Conservation (phyloP, 2,113 vertebrate genomes). For the Porphyrio hochstetteri region DNA sequence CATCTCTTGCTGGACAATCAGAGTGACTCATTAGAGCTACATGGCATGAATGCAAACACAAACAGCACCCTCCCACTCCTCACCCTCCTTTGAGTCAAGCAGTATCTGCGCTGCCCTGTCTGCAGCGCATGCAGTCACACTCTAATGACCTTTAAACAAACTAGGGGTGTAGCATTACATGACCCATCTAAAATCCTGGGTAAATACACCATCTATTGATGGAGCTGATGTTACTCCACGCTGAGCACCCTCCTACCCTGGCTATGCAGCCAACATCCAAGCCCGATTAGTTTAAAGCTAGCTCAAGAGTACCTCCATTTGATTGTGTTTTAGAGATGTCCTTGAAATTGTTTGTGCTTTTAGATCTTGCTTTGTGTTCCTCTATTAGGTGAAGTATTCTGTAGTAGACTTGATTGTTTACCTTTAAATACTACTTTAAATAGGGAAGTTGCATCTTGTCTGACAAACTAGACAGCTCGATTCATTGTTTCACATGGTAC, state of each 20-base stretch:
- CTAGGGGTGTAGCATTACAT: background rate
- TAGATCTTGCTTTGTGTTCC: background rate
- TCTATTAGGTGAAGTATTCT: background rate
- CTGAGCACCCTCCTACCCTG: background rate
- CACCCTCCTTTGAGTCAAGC: background rate
- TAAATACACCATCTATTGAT: background rate
- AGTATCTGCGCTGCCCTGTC: background rate
- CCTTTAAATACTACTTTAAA: background rate
- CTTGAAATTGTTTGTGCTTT: background rate
- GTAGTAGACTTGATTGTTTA: background rate
- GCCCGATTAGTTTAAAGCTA: background rate
- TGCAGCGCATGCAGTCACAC: background rate
- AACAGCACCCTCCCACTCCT: background rate
- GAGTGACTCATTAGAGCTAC: constrained; percentile 3
- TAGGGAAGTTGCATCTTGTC: background rate
- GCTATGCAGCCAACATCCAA: background rate
- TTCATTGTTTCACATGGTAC: background rate
- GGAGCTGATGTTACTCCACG: background rate
- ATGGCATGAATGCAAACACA: background rate
- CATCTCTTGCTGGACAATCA: background rate
- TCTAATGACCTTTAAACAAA: background rate
- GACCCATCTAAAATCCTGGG: background rate
- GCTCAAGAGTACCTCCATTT: background rate
- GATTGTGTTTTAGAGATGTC: background rate
- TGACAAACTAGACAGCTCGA: background rate